Evolutionary conservation across 2,113 vertebrate genomes (phyloP).

Genomic region (Murina feae): DNA sequence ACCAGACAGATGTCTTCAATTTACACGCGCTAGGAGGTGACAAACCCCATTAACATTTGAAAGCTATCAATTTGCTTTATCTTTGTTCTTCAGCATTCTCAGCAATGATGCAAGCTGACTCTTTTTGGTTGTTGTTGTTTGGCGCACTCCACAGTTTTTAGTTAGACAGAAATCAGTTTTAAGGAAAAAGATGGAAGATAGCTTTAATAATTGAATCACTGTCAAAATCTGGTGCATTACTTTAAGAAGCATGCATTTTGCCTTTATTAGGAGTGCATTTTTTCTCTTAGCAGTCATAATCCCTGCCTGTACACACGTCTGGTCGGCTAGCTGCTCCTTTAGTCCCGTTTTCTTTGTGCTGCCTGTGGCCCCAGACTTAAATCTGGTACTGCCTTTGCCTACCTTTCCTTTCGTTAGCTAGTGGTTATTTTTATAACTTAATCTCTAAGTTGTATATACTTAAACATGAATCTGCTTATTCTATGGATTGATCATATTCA

Average conservation of each 20-base stretch:
- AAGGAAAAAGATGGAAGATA: background rate
- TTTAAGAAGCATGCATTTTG: background rate
- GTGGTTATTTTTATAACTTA: background rate
- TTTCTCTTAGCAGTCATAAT: background rate
- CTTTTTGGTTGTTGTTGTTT: background rate
- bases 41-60: constrained; percentile 73
- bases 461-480: background rate
- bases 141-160: background rate
- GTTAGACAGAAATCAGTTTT: background rate
- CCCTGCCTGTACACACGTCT: background rate
- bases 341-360: background rate
- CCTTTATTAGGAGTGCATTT: background rate
- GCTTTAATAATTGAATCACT: background rate
- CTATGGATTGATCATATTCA: background rate
- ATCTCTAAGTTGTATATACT: background rate
- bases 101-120: constrained; percentile 22
- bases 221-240: background rate
- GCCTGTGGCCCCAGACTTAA: background rate
- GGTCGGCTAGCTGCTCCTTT: background rate
- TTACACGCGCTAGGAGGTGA: constrained; percentile 74
- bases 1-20: constrained; percentile 76
- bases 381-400: background rate
- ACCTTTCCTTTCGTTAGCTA: background rate
- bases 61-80: constrained; percentile 75
- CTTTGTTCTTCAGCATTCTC: constrained; percentile 59